These are phyloP conservation scores for Micropterix aruncella DNA, from an alignment of 2,888 invertebrate genomes.

Conservation along the genomic window DNA sequence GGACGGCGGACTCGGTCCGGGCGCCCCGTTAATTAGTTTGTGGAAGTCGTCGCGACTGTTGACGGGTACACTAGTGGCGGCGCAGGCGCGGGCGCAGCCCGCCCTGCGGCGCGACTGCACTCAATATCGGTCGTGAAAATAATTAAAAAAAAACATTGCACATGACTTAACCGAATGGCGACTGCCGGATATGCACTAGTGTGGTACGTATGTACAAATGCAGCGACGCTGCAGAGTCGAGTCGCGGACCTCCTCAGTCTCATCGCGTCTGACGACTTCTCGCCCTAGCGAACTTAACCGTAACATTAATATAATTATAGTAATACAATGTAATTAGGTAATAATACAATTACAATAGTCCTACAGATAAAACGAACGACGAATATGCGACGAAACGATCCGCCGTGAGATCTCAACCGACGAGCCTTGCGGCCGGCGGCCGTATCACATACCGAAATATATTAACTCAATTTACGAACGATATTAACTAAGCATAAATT, in stretches of 20 bases:
- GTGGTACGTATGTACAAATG: background rate
- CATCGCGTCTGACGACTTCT: background rate
- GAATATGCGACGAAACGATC: background rate
- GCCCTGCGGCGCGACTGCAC: background rate
- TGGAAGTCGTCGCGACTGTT: background rate
- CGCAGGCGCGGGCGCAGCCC: background rate
- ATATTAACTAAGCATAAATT: constrained; percentile 37
- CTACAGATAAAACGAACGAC: background rate
- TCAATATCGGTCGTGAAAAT: background rate
- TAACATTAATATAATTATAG: background rate
- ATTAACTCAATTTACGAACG: constrained; percentile 47
- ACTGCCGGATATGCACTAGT: background rate
- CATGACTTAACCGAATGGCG: background rate
- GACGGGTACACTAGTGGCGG: background rate
- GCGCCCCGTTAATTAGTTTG: background rate
- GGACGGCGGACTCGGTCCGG: background rate
- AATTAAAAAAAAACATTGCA: background rate
- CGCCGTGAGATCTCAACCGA: background rate
- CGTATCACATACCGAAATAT: constrained; percentile 51
- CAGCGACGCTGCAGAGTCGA: background rate
- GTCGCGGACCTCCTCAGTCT: background rate
- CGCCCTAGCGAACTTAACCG: background rate
- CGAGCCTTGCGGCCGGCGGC: background rate
- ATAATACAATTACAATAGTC: background rate
- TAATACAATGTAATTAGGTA: background rate